Conservation (phyloP, 2,113 vertebrate genomes). For the Lepus americanus region DNA sequence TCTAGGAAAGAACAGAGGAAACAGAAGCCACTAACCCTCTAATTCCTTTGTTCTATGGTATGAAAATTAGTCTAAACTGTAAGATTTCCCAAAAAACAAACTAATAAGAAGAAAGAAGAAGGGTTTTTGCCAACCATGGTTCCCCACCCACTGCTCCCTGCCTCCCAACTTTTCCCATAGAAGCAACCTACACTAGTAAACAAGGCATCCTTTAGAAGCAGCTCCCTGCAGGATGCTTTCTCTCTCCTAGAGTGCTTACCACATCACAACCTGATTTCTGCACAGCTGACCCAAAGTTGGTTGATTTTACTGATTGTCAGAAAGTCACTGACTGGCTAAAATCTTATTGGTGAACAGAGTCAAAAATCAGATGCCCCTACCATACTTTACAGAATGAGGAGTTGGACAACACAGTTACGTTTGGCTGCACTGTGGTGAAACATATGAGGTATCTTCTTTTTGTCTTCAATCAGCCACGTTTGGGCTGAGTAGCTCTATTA, state of each 20-base stretch:
- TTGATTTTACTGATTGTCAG: slow-evolving; percentile 78
- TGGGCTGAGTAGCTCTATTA: slow-evolving; percentile 79
- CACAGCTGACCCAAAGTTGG: slow-evolving; percentile 79
- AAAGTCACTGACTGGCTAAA: slow-evolving; percentile 76
- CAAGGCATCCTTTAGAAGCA: slow-evolving; percentile 72
- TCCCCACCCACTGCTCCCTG: slow-evolving; percentile 22
- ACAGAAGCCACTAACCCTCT: background rate
- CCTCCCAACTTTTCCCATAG: slow-evolving; percentile 60
- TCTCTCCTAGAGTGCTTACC: slow-evolving; percentile 80
- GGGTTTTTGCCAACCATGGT: slow-evolving; percentile 44
- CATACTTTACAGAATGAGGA: slow-evolving; percentile 83
- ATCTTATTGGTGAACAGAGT: slow-evolving; percentile 74
- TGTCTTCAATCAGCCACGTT: slow-evolving; percentile 80
- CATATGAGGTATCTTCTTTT: slow-evolving; percentile 72
- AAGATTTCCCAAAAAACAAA: slow-evolving; percentile 62
- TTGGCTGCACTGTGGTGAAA: slow-evolving; percentile 73
- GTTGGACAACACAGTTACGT: slow-evolving; percentile 76
- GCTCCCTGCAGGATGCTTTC: slow-evolving; percentile 63
- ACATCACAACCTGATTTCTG: slow-evolving; percentile 74
- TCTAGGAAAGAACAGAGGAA: background rate
- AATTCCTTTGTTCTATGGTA: slow-evolving; percentile 37
- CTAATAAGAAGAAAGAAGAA: slow-evolving; percentile 42
- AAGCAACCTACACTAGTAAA: slow-evolving; percentile 66
- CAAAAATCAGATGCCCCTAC: slow-evolving; percentile 80
- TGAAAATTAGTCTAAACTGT: slow-evolving; percentile 68